Percentiles rank a stretch among this genome's conserved stretches.
phyloP scores from a whole-genome alignment of 1,140 invertebrate species.

The Solen grandis region DNA sequence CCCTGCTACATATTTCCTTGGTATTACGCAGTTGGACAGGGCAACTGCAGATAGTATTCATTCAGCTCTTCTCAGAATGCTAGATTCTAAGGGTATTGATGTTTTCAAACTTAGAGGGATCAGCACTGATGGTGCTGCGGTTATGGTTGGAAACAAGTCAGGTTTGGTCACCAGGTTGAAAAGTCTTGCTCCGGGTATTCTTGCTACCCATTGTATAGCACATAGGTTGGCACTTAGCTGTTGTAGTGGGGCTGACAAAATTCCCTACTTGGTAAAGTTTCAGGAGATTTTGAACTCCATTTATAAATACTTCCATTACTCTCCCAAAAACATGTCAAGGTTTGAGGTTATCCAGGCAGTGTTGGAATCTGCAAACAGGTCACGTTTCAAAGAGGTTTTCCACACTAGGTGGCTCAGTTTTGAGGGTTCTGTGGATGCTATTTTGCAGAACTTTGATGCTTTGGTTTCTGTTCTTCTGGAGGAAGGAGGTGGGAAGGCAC shows the following conservation, averaged over 20 bases:
- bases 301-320: too few species aligned
- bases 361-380: neutral
- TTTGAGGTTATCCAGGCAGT: neutral
- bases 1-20: constrained; percentile 24
- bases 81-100: constrained; percentile 15
- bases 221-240: constrained; percentile 23
- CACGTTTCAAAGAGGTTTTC: neutral
- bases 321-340: too few species aligned
- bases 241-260: constrained; percentile 11
- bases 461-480: too few species aligned
- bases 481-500: too few species aligned
- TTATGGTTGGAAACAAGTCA: constrained; percentile 21
- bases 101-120: constrained; percentile 14
- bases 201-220: constrained; percentile 28
- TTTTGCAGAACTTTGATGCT: too few species aligned
- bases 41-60: too few species aligned
- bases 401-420: too few species aligned
- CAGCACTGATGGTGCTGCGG: constrained; percentile 10
- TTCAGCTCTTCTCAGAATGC: too few species aligned
- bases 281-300: too few species aligned
- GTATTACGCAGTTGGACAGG: too few species aligned
- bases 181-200: neutral
- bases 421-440: neutral
- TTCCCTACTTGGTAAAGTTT: too few species aligned
- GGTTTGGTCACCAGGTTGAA: constrained; percentile 15